Percentiles rank a stretch among this genome's conserved stretches.
These are phyloP conservation scores for Myrmecophaga tridactyla DNA, from an alignment of 2,113 vertebrate species.

Conservation along the genomic window DNA sequence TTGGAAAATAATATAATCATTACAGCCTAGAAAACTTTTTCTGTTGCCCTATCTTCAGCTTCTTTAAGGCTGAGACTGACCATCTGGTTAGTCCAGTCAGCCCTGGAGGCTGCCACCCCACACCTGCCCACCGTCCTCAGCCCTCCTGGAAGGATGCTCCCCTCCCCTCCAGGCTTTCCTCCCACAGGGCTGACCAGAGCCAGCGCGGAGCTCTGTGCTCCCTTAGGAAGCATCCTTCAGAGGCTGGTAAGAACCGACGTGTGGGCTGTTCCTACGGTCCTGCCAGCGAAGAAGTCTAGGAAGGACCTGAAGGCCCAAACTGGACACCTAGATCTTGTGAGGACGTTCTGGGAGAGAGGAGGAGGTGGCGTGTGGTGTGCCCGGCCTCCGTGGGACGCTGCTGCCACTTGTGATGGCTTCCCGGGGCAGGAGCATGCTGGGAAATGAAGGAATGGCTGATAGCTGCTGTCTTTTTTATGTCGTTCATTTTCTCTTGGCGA, in stretches of 20 bases:
- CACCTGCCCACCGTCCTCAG: not conserved
- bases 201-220: not conserved
- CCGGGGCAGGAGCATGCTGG: not conserved
- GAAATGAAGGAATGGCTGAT: not conserved
- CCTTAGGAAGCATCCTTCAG: not conserved
- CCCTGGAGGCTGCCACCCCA: not conserved
- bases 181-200: not conserved
- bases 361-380: accelerated
- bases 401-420: not conserved
- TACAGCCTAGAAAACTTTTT: not conserved
- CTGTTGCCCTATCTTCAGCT: not conserved
- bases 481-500: not conserved
- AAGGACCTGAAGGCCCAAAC: not conserved
- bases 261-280: not conserved
- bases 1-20: not conserved
- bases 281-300: too few species aligned
- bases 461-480: not conserved
- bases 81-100: not conserved
- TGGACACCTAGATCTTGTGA: not conserved
- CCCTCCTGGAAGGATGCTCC: not conserved
- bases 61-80: not conserved
- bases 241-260: not conserved
- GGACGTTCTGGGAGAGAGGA: not conserved
- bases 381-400: too few species aligned
- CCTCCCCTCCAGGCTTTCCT: not conserved